These are phyloP conservation scores for Arion vulgaris DNA, from an alignment of 1,140 invertebrate genomes.

Conservation along the genomic window DNA sequence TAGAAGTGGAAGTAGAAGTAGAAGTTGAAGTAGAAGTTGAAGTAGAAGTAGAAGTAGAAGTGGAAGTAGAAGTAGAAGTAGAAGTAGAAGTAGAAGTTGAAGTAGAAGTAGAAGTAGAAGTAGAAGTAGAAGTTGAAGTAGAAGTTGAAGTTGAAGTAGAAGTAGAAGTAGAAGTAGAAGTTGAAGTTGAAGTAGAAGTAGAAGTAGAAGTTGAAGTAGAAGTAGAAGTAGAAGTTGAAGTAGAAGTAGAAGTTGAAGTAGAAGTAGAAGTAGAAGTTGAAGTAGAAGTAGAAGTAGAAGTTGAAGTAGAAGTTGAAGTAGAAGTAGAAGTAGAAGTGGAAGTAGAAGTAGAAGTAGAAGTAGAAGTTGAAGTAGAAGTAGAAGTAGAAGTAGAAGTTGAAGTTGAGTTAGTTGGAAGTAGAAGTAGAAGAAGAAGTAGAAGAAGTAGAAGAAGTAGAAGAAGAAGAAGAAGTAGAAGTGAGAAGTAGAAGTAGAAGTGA, in stretches of 20 bases:
- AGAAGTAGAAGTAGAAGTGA: too few species aligned
- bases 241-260: conserved; percentile 36
- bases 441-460: conserved; percentile 37
- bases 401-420: conserved; percentile 33
- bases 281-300: conserved; percentile 38
- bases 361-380: conserved; percentile 28
- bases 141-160: conserved; percentile 35
- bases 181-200: conserved; percentile 35
- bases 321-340: conserved; percentile 26
- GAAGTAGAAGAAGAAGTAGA: conserved; percentile 34
- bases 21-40: conserved; percentile 21
- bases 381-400: conserved; percentile 39
- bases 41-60: conserved; percentile 24
- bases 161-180: conserved; percentile 35
- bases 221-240: conserved; percentile 31
- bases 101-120: conserved; percentile 26
- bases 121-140: conserved; percentile 32
- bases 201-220: conserved; percentile 24
- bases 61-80: conserved; percentile 36
- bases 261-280: conserved; percentile 38
- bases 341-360: too few species aligned
- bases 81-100: conserved; percentile 28
- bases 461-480: too few species aligned
- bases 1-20: too few species aligned
- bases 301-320: conserved; percentile 40